phyloP scores from a whole-genome alignment of 2,888 invertebrate genomes.

The Microctonus hyperodae region DNA sequence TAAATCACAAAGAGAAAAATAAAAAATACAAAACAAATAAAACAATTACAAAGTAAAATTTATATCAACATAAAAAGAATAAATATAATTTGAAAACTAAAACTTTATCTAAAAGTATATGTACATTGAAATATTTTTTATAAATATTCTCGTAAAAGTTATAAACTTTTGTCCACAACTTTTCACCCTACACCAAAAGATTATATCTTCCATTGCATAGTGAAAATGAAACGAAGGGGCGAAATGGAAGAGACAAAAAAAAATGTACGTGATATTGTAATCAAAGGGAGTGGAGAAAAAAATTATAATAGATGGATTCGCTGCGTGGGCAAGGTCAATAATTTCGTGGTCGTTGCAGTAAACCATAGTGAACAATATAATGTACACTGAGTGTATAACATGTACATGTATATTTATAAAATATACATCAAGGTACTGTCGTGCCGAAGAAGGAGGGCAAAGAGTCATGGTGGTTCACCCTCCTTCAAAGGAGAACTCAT shows the following conservation, averaged over 20 bases:
- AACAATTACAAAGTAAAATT: background rate
- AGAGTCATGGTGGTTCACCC: conserved; percentile 19
- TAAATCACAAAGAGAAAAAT: background rate
- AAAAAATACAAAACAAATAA: background rate
- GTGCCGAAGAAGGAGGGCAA: background rate
- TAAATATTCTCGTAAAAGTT: too few relatives aligned
- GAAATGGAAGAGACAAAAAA: conserved; percentile 23
- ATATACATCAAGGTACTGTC: too few relatives aligned
- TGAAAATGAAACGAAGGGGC: background rate
- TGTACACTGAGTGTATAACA: conserved; percentile 8
- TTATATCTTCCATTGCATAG: background rate
- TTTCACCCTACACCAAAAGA: background rate
- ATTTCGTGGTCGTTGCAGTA: conserved; percentile 27
- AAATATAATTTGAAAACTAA: background rate
- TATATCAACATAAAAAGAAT: background rate
- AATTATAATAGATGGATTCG: conserved; percentile 28
- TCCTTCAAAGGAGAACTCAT: conserved; percentile 51
- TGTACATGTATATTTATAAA: background rate
- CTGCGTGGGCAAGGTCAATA: conserved; percentile 33
- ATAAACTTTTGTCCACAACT: background rate
- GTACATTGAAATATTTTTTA: too few relatives aligned
- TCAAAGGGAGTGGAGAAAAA: conserved; percentile 20
- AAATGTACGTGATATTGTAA: background rate
- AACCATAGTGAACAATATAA: conserved; percentile 23
- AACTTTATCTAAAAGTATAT: too few relatives aligned